Base-by-base conservation (phyloP, 2,113 vertebrate genomes). In the Galeopterus variegatus region DNA sequence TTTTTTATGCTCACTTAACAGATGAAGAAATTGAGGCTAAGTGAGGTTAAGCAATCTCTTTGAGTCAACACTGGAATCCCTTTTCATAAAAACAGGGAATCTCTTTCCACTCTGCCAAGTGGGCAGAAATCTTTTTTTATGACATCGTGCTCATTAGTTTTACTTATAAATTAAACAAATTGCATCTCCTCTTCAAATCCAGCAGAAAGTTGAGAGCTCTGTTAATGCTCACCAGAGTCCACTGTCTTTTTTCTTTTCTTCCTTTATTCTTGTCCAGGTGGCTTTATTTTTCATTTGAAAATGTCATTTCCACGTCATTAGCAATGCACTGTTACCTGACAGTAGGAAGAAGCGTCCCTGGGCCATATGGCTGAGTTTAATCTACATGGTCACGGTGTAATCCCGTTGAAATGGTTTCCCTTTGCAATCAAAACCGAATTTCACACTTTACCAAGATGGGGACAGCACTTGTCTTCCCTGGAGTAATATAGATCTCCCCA, bases 371-470 rank as follows among this genome's bases (percentile, higher is more conserved):
- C 97, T 90, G 76, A 82, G 76, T 96, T 98, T 98, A 98, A 98
- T 98, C 98, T 98, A 98, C 97, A 92, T 41, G 98, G 98, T 98
- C 98, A 98, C 0, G 28, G 98, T 98, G 98, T 98, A 99, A 99
- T 98, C 98, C 98, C 88, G 58, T 98, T 26, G 17, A 98, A 98
- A 98, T 98, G 98, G 97, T 96, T 98, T 99, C 98, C 97, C 96
- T 98, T 98, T 98, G 97, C 97, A 98, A 98, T 98, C 98, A 99
- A 98, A 99, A 98, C 98, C 97, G 91, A 98, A 98, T 99, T 99
- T 99, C 98, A 99, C 98, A 98, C 98, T 99, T 98, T 98, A 98
- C 98, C 98, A 98, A 98, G 97, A 98, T 97, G 95, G 94, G 97
- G 83, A 88, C 98, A 98, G 97, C 98, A 98, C 98, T 97, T 97